Evolutionary conservation across 2,888 invertebrate species (phyloP).

Genomic region (Xanthia icteritia): DNA sequence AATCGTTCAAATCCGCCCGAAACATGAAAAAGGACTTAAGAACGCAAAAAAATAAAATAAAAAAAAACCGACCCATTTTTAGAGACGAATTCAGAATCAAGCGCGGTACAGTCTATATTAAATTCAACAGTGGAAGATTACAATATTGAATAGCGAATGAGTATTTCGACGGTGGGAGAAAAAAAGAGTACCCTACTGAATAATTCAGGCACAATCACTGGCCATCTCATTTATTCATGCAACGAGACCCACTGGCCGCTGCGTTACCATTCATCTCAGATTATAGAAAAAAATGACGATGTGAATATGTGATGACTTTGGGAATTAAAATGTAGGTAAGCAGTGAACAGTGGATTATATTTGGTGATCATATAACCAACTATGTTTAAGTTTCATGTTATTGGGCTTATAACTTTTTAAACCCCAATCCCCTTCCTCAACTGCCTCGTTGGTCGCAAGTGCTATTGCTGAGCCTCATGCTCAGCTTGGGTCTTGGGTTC

Average conservation of each 20-base stretch:
- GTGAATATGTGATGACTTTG: constrained; percentile 15
- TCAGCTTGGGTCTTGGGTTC: no score
- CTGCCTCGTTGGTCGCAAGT: no score
- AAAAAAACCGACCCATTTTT: constrained; percentile 41
- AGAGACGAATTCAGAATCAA: constrained; percentile 65
- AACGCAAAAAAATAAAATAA: constrained; percentile 23
- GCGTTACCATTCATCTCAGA: constrained; percentile 62
- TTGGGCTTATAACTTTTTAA: no score
- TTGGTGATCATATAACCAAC: not conserved
- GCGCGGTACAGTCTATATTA: constrained; percentile 74
- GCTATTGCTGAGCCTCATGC: no score
- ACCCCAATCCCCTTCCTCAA: no score
- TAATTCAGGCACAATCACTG: constrained; percentile 88
- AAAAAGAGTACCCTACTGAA: constrained; percentile 77
- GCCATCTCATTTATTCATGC: constrained; percentile 87
- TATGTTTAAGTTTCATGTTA: no score
- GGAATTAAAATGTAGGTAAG: not conserved
- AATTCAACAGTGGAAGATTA: constrained; percentile 80
- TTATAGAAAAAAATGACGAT: constrained; percentile 52
- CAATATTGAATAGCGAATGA: constrained; percentile 81
- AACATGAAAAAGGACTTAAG: constrained; percentile 55
- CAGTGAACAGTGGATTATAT: not conserved
- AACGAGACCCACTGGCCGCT: constrained; percentile 66
- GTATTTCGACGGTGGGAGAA: constrained; percentile 66
- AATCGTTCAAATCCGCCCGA: constrained; percentile 10